These are phyloP conservation scores for Cerastis leucographa DNA, from an alignment of 2,888 invertebrate species.

Conservation along the genomic window DNA sequence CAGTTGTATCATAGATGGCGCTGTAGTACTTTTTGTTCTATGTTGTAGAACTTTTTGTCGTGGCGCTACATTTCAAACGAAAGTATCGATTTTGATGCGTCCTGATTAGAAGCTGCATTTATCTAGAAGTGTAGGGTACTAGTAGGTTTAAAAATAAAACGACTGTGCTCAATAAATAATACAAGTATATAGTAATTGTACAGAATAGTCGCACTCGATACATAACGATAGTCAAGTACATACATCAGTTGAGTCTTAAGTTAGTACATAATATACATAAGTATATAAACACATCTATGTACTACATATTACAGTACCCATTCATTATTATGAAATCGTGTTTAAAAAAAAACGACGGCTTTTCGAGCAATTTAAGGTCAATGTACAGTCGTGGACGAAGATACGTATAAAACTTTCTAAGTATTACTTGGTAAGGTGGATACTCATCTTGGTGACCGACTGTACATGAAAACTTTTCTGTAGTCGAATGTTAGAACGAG, in stretches of 20 bases:
- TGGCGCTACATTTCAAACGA: too few species aligned
- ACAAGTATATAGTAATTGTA: constrained; percentile 83
- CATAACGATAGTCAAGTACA: constrained; percentile 9
- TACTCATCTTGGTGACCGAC: not conserved
- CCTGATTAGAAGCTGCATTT: not conserved
- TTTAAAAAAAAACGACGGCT: not conserved
- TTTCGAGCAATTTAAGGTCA: not conserved
- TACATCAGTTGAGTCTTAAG: constrained; percentile 4
- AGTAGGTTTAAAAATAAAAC: constrained; percentile 59
- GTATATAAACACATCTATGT: constrained; percentile 7
- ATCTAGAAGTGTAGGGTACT: not conserved
- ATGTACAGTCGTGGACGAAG: constrained; percentile 2
- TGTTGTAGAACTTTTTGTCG: too few species aligned
- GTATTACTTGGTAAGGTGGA: not conserved
- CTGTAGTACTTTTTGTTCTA: too few species aligned
- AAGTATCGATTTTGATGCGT: not conserved
- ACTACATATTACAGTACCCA: not conserved
- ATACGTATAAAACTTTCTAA: not conserved
- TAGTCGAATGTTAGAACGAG: not conserved
- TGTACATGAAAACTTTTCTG: not conserved
- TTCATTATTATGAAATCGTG: not conserved
- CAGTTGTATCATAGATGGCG: too few species aligned
- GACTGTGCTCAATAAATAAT: constrained; percentile 81
- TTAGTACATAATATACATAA: constrained; percentile 33
- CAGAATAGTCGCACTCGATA: constrained; percentile 66